A percentile compares a stretch with the other conserved stretches of the same genome.
Evolutionary conservation across 2,113 vertebrate species (phyloP).

Genomic region (Marcusenius ussheri): DNA sequence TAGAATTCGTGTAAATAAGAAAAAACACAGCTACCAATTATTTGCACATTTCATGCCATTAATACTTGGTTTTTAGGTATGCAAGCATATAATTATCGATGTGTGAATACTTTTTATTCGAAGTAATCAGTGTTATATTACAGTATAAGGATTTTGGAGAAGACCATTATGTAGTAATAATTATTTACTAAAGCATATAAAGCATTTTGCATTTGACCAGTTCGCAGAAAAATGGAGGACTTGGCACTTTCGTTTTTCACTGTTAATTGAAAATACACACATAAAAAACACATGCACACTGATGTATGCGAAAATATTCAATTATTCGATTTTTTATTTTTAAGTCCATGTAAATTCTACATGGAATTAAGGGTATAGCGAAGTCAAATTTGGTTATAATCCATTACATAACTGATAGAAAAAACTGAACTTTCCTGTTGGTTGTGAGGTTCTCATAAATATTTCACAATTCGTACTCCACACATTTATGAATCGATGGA

Average conservation of each 20-base stretch:
- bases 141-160: neutral
- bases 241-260: neutral
- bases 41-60: neutral
- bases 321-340: neutral
- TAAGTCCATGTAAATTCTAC: neutral
- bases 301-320: neutral
- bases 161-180: neutral
- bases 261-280: neutral
- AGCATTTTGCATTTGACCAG: neutral
- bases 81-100: neutral
- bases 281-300: neutral
- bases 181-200: neutral
- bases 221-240: conserved; percentile 20
- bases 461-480: neutral
- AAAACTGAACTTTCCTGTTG: neutral
- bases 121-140: neutral
- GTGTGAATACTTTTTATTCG: neutral
- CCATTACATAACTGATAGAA: neutral
- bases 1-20: neutral
- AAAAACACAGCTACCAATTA: neutral
- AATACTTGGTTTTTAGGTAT: neutral
- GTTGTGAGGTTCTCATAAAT: neutral
- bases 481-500: neutral
- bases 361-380: neutral
- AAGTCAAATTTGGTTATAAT: neutral